A percentile compares a stretch with the other conserved stretches of the same genome.
These are phyloP conservation scores for Coecobrya sp. DNA, from an alignment of 2,888 invertebrate species.

Conservation along the genomic window DNA sequence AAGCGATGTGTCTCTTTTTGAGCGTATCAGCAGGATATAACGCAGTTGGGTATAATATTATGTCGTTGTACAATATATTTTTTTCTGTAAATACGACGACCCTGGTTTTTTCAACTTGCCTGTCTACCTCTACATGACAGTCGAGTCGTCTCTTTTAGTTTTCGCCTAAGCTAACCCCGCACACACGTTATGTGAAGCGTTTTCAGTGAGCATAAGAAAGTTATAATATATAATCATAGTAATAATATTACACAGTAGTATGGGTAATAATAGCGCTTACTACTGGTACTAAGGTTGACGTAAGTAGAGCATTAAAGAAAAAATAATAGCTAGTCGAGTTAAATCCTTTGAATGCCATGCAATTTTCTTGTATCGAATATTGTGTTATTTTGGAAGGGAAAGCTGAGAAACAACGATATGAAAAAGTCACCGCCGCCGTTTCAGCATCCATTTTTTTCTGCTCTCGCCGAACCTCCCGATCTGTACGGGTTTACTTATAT, in stretches of 20 bases:
- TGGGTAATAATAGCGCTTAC: slow-evolving; percentile 54
- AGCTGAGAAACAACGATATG: slow-evolving; percentile 11
- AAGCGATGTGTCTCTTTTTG: slow-evolving; percentile 1
- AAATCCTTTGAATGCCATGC: slow-evolving; percentile 80
- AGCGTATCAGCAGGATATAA: background rate
- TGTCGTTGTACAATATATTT: background rate
- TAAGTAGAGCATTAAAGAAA: slow-evolving; percentile 82
- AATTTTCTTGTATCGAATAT: slow-evolving; percentile 80
- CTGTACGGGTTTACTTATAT: background rate
- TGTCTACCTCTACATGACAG: slow-evolving; percentile 33
- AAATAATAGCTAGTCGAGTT: slow-evolving; percentile 80
- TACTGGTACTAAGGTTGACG: slow-evolving; percentile 69
- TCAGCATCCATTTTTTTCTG: background rate
- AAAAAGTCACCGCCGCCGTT: slow-evolving; percentile 58
- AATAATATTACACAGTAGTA: slow-evolving; percentile 60
- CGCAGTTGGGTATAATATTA: too few relatives aligned
- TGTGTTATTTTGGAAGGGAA: slow-evolving; percentile 52
- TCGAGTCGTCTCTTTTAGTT: slow-evolving; percentile 24
- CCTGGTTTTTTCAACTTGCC: slow-evolving; percentile 19
- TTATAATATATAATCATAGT: slow-evolving; percentile 66
- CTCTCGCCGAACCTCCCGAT: background rate
- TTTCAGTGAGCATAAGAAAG: background rate
- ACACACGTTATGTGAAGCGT: background rate
- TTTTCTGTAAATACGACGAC: slow-evolving; percentile 20
- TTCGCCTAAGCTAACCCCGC: slow-evolving; percentile 10